phyloP scores from a whole-genome alignment of 1,140 invertebrate genomes.

The Heliconius congener region DNA sequence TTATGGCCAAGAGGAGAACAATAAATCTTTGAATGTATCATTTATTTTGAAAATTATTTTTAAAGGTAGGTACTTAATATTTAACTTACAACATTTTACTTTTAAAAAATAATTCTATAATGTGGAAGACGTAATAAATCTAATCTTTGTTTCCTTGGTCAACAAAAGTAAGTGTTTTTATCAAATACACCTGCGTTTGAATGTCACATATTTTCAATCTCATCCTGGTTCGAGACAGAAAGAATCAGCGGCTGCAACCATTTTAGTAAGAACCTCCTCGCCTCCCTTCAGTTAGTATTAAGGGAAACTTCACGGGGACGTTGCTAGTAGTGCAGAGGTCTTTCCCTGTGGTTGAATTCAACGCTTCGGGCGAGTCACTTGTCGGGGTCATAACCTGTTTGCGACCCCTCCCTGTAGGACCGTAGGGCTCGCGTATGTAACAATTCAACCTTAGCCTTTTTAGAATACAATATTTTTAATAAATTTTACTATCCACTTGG shows the following conservation, averaged over 20 bases:
- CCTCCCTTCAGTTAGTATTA: slow-evolving; percentile 30
- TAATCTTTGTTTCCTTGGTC: slow-evolving; percentile 11
- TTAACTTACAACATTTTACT: neutral
- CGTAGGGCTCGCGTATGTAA: slow-evolving; percentile 61
- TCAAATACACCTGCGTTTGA: slow-evolving; percentile 51
- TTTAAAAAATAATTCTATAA: neutral
- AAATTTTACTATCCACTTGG: neutral
- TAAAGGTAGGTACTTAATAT: neutral
- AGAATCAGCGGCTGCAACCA: slow-evolving; percentile 64
- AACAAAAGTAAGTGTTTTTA: slow-evolving; percentile 27
- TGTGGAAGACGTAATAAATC: neutral
- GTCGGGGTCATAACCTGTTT: slow-evolving; percentile 81
- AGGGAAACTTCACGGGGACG: slow-evolving; percentile 38
- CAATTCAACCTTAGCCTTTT: slow-evolving; percentile 59
- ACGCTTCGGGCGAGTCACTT: slow-evolving; percentile 76
- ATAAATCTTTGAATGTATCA: neutral
- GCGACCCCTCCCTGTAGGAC: slow-evolving; percentile 75
- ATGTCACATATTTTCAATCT: slow-evolving; percentile 76
- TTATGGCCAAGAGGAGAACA: slow-evolving; percentile 49
- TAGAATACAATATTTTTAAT: slow-evolving; percentile 20
- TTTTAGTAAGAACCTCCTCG: slow-evolving; percentile 48
- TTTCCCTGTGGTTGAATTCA: slow-evolving; percentile 57
- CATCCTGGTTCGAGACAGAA: slow-evolving; percentile 74
- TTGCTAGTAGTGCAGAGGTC: slow-evolving; percentile 52
- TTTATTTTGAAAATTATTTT: neutral